phyloP scores from a whole-genome alignment of 92 coral and sea anemone species.

The Epizoanthus stellaris region DNA sequence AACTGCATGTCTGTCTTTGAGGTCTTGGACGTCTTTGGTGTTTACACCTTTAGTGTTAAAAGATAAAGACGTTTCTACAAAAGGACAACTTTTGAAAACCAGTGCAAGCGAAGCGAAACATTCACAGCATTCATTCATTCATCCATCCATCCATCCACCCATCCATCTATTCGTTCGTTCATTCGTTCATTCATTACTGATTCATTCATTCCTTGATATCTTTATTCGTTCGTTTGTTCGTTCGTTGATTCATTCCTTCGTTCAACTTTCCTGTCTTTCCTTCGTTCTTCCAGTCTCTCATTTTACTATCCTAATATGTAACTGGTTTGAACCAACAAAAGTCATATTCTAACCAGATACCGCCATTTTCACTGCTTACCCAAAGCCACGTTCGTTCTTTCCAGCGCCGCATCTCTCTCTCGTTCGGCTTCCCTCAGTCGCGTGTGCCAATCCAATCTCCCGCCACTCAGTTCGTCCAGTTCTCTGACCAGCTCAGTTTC shows the following conservation, averaged over 20 bases:
- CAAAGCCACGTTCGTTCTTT: conserved; percentile 72
- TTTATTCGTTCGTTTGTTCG: too few relatives aligned
- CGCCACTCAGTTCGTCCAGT: conserved; percentile 79
- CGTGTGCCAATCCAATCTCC: conserved; percentile 70
- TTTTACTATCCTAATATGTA: neutral
- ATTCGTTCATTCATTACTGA: neutral
- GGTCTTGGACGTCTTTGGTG: conserved; percentile 52
- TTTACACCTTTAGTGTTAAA: conserved; percentile 20
- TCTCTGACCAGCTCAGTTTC: conserved; percentile 85
- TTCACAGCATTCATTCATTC: neutral
- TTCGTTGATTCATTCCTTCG: neutral
- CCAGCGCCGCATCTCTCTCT: conserved; percentile 85
- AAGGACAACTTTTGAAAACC: neutral
- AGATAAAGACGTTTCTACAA: neutral
- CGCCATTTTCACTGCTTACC: conserved; percentile 44
- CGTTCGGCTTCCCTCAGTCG: conserved; percentile 75
- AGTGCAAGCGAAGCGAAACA: neutral
- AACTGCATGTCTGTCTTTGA: conserved; percentile 69
- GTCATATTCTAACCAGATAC: neutral
- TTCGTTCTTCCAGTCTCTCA: neutral
- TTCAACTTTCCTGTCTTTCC: neutral
- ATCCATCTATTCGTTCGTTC: neutral
- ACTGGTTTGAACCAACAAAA: too few relatives aligned
- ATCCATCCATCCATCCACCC: too few relatives aligned
- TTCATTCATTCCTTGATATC: neutral